phyloP scores from a whole-genome alignment of 2,113 vertebrate genomes.

The Brienomyrus brachyistius region DNA sequence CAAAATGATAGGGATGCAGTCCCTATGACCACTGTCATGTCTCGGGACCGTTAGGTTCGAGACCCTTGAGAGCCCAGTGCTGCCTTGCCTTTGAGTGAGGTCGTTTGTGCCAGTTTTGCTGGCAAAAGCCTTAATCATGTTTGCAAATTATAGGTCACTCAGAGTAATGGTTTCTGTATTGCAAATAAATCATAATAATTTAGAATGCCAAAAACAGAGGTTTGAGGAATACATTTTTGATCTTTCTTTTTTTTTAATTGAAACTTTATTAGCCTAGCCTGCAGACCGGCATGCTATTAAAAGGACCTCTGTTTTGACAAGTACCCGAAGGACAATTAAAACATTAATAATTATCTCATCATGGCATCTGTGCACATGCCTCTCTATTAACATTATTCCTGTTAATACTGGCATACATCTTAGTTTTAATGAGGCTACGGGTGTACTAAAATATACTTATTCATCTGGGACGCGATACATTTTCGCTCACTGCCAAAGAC shows the following conservation, averaged over 20 bases:
- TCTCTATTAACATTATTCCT: background rate
- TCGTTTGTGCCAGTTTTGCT: background rate
- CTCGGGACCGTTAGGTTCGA: background rate
- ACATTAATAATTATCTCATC: background rate
- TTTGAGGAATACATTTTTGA: background rate
- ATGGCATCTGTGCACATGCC: background rate
- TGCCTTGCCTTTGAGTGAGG: background rate
- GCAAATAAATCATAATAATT: background rate
- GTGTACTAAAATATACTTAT: conserved; percentile 8
- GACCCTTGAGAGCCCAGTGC: background rate
- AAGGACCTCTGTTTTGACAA: background rate
- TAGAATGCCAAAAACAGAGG: background rate
- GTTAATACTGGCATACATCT: conserved; percentile 1
- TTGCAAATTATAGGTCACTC: background rate
- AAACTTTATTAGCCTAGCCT: conserved; percentile 1
- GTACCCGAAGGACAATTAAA: background rate
- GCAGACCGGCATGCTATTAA: background rate
- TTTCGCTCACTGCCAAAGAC: background rate
- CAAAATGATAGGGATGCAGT: background rate
- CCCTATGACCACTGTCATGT: background rate
- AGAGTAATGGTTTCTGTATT: background rate
- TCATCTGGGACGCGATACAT: conserved; percentile 3
- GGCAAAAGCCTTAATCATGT: background rate
- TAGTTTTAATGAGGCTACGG: conserved; percentile 7
- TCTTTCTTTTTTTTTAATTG: background rate